Percentiles rank a stretch among this genome's conserved stretches.
Conservation (phyloP, 1,140 invertebrate species). For the Lepidurus arcticus region DNA sequence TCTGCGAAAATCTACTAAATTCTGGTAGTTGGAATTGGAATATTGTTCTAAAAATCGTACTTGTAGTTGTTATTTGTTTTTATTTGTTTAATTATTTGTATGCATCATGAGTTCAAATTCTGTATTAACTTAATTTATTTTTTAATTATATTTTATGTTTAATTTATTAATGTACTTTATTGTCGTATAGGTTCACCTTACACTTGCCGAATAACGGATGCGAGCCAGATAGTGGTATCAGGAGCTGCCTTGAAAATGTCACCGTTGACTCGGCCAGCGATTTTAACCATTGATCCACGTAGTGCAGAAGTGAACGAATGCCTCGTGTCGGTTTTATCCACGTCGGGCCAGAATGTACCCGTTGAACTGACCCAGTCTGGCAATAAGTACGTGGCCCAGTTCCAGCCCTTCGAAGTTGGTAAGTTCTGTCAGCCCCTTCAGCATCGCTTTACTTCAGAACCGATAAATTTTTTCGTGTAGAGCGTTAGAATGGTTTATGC, state of each 20-base stretch:
- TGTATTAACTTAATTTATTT: not conserved
- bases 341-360: constrained; percentile 67
- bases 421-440: constrained; percentile 36
- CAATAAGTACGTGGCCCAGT: constrained; percentile 60
- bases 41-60: no score
- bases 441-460: not conserved
- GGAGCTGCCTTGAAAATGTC: constrained; percentile 58
- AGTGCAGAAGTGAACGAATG: constrained; percentile 48
- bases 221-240: constrained; percentile 54
- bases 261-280: constrained; percentile 53
- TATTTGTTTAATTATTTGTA: no score
- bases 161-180: constrained; percentile 24
- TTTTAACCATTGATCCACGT: constrained; percentile 57
- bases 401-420: constrained; percentile 74
- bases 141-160: not conserved
- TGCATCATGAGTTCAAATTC: not conserved
- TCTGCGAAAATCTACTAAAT: no score
- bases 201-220: constrained; percentile 67
- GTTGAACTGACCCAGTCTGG: constrained; percentile 53
- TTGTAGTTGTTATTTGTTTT: no score
- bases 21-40: no score
- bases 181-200: constrained; percentile 68
- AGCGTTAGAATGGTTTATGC: not conserved
- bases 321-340: constrained; percentile 66
- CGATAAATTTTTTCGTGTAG: not conserved